Evolutionary conservation across 2,113 vertebrate species (phyloP), one percentile per base, ranked within the genome.

Genomic region (Danio rerio): DNA sequence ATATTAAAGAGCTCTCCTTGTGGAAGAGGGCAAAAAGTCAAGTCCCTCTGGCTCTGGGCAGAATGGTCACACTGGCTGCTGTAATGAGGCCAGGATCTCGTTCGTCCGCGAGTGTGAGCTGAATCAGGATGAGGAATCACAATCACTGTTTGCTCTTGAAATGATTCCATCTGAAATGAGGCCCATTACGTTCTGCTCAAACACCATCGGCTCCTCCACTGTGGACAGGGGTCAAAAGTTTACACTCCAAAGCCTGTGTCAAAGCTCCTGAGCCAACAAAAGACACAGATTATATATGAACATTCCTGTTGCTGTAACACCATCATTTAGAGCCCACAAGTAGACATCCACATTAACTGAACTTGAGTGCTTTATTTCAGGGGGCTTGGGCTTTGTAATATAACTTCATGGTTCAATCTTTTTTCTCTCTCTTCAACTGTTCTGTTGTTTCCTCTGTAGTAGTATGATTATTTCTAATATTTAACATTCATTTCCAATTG

Each of bases 111-210:
- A 77, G 65, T 89, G 89, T 90, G 89, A 90, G 78, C 42, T 65
- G 89, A 89, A 87, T 91, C 45, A 4, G 73, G 70, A 89, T 83
- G 81, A 80, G 85, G 84, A 75, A 81, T 74, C 55, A n/a, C 75
- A 55, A 18, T 72, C 65, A 77, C 72, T 86, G 87, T 86, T 84
- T 86, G 84, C 83, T 73, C 80, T 82, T 71, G 84, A 79, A 70
- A 81, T 59, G 79, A 87, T 83, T 85, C 81, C 77, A 80, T 83
- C 78, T 73, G 84, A 85, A 85, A 87, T 87, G 84, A 86, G 87
- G 76, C 80, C 80, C 65, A 82, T 86, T 86, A 84, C 65, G 76
- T 16, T 31, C 70, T 80, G 82, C 86, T 61, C 76, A 82, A 72
- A 82, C 83, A 85, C 72, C 40, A 66, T 71, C 75, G 74, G 78